Base-by-base conservation (phyloP, 1,140 invertebrate species). In the Drosophila prosaltans region DNA sequence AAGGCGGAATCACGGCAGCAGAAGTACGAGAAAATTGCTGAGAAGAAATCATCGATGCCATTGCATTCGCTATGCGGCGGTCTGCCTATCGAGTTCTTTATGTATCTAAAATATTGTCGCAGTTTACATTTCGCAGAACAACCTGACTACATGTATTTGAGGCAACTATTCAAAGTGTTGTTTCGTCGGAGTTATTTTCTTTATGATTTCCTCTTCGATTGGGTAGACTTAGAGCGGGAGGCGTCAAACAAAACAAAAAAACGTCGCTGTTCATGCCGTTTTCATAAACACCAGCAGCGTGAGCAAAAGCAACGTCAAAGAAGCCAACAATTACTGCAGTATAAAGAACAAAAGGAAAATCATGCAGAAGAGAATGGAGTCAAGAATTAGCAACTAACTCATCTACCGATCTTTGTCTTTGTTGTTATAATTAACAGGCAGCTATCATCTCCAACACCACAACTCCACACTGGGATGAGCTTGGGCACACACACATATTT, bases 31-130 rank as follows among this genome's bases (percentile, higher is more conserved):
- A 97, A 97, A 93, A 98, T 98, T 79, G 97, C 96, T 93, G 97
- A 98, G 92, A 97, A 97, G 93, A 98, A 98, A 93, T 97, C 97
- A 95, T 96, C 96, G 4, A 97, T 97, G 10, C 95, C 97, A 24
- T 95, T 98, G 51, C 96, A 97, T 93, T 94, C 95, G 64, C 94
- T 98, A 55, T 98, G 97, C 94, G 97, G 97, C 95, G 96, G 96
- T 57, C 97, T 97, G 92, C 97, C 97, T 74, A 96, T 97, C 67
- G 98, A 98, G 93, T 99, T 99, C 93, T 95, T 96, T 16, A 97
- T 98, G 96, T 98, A 98, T 93, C 94, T 99, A 82, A 98, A 98
- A 92, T 98, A 98, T 92, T 98, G 97, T 91, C 95, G 97, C 81
- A 96, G 96, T 32, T 93, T 98, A 59, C 94, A 97, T 57, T 98